Percentiles rank a stretch among this genome's conserved stretches.
Conservation (phyloP, 2,797 vertebrate species). For the Anguilla marmorata region DNA sequence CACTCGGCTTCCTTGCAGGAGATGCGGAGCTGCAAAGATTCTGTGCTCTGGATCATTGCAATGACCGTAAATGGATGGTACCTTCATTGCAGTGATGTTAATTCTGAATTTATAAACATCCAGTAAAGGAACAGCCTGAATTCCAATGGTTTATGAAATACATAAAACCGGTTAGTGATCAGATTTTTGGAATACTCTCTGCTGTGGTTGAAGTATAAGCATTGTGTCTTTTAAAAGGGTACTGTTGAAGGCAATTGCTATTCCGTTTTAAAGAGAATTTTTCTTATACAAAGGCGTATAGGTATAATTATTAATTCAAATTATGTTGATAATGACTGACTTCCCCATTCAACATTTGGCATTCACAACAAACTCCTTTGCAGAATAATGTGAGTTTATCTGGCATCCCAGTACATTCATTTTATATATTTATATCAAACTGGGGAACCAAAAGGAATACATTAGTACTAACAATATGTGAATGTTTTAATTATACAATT, state of each 20-base stretch:
- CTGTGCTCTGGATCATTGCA: slow-evolving; percentile 47
- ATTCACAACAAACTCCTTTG: background rate
- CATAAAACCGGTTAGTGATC: slow-evolving; percentile 15
- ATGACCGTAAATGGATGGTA: slow-evolving; percentile 45
- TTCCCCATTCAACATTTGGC: background rate
- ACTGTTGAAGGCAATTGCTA: background rate
- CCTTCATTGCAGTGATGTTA: slow-evolving; percentile 42
- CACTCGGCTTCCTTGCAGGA: slow-evolving; percentile 54
- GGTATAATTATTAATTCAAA: background rate
- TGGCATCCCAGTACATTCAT: background rate
- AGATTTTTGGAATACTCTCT: background rate
- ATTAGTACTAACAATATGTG: slow-evolving; percentile 50
- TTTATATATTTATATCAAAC: slow-evolving; percentile 54
- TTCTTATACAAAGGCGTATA: background rate
- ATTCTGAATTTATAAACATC: slow-evolving; percentile 16
- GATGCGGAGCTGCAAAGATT: slow-evolving; percentile 52
- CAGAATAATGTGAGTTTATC: slow-evolving; percentile 3
- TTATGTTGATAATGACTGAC: background rate
- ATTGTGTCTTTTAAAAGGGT: background rate
- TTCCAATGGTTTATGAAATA: slow-evolving; percentile 10
- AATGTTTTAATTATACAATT: slow-evolving; percentile 57
- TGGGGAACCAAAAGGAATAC: slow-evolving; percentile 45
- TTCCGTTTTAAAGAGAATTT: background rate
- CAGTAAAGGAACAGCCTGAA: slow-evolving; percentile 12
- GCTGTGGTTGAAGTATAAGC: background rate